Base-by-base conservation (phyloP, 2,888 invertebrate genomes). In the Sphaeridia pumilis region DNA sequence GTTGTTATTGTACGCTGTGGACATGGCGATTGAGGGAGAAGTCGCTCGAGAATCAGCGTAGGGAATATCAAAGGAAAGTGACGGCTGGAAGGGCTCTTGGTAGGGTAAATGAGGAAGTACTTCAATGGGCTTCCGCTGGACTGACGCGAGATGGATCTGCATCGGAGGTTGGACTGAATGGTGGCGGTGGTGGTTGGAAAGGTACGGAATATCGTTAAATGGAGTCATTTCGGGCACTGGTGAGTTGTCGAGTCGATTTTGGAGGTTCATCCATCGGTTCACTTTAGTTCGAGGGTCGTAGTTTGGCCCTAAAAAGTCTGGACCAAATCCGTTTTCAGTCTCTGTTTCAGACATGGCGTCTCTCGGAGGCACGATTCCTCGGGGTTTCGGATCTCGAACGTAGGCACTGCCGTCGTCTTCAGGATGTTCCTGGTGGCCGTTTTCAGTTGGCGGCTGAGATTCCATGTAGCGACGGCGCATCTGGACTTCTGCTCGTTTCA, bases 261-360 rank as follows among this genome's bases (percentile, higher is more conserved):
- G 60, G 53, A 58, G 57, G 25, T 57, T 57, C 63, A 63, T 63
- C 63, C 63, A 63, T 17, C 63, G 53, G 42, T 53, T 61, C n/a
- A 63, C 63, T 58, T 63, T 63, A 10, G 63, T 63, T 36, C 58
- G 17, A 1, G 63, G 63, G 34, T 63, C 60, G 36, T 61, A 61
- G 35, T 61, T 61, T n/a, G 62, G 62, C 2, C 59, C 60, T 3
- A 63, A 57, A 36, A 63, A 63, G 21, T 63, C 61, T 1, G 63
- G 58, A 5, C 63, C 63, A 38, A 63, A 63, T 17, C 63, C 63
- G 46, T 63, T 63, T 25, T 63, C 63, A 1, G 63, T 63, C 52
- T 63, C 63, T 17, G 63, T 61, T 46, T 63, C 63, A 2, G 63
- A 63, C 58, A 63, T 58, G 5, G 61, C 56, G 47, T 61, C 61